Evolutionary conservation across 2,113 vertebrate species (phyloP).

Genomic region (Barnardius zonarius): DNA sequence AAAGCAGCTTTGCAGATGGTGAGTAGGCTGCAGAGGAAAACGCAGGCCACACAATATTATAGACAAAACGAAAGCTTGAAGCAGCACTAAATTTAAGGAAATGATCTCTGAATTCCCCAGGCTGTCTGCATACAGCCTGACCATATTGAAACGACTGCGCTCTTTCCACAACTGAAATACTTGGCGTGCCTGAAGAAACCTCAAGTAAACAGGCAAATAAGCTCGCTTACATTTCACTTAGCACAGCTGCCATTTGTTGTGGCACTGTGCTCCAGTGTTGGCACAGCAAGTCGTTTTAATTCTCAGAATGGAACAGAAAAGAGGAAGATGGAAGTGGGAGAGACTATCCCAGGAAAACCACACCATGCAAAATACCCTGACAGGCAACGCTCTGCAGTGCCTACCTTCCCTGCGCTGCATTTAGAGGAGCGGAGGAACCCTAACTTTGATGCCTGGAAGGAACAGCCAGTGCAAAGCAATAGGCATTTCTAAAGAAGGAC

Average conservation of each 20-base stretch:
- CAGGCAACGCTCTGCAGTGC: fast-evolving
- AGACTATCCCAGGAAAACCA: neutral
- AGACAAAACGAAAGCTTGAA: neutral
- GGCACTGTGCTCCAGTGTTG: neutral
- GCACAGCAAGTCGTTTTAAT: neutral
- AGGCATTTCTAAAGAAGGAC: neutral
- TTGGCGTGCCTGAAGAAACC: neutral
- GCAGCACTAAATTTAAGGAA: conserved; percentile 20
- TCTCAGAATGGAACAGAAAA: neutral
- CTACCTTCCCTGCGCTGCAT: neutral
- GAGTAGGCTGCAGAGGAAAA: neutral
- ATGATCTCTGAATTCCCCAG: neutral
- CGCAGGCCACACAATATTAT: neutral
- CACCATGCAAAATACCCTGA: neutral
- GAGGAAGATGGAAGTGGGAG: neutral
- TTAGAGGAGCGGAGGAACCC: neutral
- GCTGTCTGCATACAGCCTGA: neutral
- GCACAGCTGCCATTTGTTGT: neutral
- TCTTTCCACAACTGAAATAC: neutral
- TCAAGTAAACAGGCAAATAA: neutral
- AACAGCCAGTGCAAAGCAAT: neutral
- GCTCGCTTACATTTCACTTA: neutral
- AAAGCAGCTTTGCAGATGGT: conserved; percentile 1
- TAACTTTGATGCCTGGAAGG: neutral
- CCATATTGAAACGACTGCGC: neutral